Evolutionary conservation across 2,888 invertebrate genomes (phyloP).

Genomic region (Philereme vetulata): DNA sequence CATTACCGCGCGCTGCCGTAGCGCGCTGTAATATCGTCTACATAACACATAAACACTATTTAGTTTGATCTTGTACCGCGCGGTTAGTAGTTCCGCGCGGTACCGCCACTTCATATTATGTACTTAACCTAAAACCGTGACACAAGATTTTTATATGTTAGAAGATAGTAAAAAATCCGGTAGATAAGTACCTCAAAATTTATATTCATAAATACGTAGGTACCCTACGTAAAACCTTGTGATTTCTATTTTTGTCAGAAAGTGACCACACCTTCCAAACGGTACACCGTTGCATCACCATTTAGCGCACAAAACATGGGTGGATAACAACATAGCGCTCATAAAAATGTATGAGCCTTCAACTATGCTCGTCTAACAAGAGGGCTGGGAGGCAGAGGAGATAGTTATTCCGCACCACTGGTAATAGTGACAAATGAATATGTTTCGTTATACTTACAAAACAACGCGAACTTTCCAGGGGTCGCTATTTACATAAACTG

Average conservation of each 20-base stretch:
- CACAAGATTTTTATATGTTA: too few species aligned
- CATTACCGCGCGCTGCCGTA: too few species aligned
- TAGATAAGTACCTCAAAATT: too few species aligned
- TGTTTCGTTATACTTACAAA: slow-evolving; percentile 59
- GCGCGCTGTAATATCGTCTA: too few species aligned
- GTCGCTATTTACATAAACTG: slow-evolving; percentile 28
- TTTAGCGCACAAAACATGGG: slow-evolving; percentile 63
- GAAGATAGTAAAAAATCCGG: too few species aligned
- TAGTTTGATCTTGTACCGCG: too few species aligned
- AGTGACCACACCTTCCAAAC: background rate
- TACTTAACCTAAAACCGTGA: too few species aligned
- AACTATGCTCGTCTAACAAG: slow-evolving; percentile 73
- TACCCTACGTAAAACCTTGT: too few species aligned
- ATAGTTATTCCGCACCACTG: slow-evolving; percentile 80
- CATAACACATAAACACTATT: too few species aligned
- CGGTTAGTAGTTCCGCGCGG: too few species aligned
- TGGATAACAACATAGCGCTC: slow-evolving; percentile 72
- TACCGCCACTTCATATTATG: too few species aligned
- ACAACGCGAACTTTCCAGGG: slow-evolving; percentile 21
- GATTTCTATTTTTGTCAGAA: background rate
- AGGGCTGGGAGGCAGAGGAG: slow-evolving; percentile 34
- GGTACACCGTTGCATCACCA: slow-evolving; percentile 18
- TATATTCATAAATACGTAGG: too few species aligned
- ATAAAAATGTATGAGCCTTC: slow-evolving; percentile 81
- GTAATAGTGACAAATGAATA: slow-evolving; percentile 80